Percentiles rank a stretch among this genome's conserved stretches.
These are phyloP conservation scores for Cyprichromis sp. DNA, from an alignment of 2,113 vertebrate genomes.

Conservation along the genomic window DNA sequence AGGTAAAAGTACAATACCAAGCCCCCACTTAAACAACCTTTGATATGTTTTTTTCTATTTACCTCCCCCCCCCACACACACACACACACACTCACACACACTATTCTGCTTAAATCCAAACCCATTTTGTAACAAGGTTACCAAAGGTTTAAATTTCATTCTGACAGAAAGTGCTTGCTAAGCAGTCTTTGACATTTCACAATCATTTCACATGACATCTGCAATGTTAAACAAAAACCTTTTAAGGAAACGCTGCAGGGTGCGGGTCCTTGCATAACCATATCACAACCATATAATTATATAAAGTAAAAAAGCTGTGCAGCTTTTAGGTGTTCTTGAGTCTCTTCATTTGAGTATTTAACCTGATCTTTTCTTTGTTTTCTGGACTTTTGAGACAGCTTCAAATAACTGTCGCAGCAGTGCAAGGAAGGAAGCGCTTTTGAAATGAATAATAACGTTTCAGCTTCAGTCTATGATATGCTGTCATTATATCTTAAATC, in stretches of 20 bases:
- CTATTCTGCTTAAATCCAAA: background rate
- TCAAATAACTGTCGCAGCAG: background rate
- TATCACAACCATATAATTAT: background rate
- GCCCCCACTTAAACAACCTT: background rate
- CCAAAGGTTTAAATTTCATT: background rate
- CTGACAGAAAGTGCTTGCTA: background rate
- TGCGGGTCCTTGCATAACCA: constrained; percentile 1
- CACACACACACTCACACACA: background rate
- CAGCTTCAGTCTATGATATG: background rate
- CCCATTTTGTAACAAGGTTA: background rate
- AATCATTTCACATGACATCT: constrained; percentile 17
- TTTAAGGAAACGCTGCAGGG: constrained; percentile 4
- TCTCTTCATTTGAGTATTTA: background rate
- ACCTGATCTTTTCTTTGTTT: background rate
- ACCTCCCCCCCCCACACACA: fast-evolving
- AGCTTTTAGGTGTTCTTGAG: background rate
- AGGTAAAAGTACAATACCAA: background rate
- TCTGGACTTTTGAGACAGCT: background rate
- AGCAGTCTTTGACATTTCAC: background rate
- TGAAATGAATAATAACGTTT: background rate
- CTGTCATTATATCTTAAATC: background rate
- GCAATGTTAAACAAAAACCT: constrained; percentile 24
- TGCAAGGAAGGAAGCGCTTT: background rate
- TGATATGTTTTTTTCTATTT: background rate
- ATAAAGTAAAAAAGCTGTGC: background rate